Evolutionary conservation across 2,113 vertebrate genomes (phyloP).

Genomic region (Nothobranchius furzeri): DNA sequence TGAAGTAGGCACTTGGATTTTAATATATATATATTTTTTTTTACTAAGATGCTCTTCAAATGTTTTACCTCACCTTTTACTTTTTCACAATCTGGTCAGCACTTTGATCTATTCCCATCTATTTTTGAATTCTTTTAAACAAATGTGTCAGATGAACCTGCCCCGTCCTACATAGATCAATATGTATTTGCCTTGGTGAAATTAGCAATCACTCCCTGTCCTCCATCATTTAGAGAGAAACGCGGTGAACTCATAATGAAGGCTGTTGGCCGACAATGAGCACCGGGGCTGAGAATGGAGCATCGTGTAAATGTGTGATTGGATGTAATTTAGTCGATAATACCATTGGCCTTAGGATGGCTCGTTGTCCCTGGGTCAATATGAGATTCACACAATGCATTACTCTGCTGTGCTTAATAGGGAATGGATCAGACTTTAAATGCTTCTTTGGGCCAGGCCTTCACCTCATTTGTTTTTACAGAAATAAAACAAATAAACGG

Average conservation of each 20-base stretch:
- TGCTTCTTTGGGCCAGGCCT: constrained; percentile 17
- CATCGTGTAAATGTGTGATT: constrained; percentile 6
- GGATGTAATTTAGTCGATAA: constrained; percentile 28
- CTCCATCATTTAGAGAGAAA: constrained; percentile 13
- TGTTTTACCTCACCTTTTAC: too few relatives aligned
- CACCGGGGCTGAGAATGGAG: neutral
- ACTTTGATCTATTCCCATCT: constrained; percentile 5
- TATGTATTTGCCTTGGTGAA: constrained; percentile 40
- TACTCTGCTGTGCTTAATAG: constrained; percentile 18
- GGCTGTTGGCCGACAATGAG: constrained; percentile 7
- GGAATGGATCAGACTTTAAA: constrained; percentile 50
- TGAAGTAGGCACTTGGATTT: too few relatives aligned
- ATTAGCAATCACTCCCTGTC: constrained; percentile 39
- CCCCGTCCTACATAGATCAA: constrained; percentile 42
- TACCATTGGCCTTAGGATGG: constrained; percentile 6
- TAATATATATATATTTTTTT: too few relatives aligned
- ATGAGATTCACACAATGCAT: constrained; percentile 22
- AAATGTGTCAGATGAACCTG: constrained; percentile 14
- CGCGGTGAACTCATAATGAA: constrained; percentile 3
- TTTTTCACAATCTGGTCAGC: neutral
- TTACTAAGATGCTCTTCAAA: too few relatives aligned
- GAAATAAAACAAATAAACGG: neutral
- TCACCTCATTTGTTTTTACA: neutral
- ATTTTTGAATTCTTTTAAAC: neutral
- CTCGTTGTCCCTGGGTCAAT: constrained; percentile 19